Evolutionary conservation across 30 jellyfish, hydroid and myxozoan genomes (phyloP), one percentile per base, ranked within the genome.

Genomic region (Aurelia aurita complex sp. Pacific): DNA sequence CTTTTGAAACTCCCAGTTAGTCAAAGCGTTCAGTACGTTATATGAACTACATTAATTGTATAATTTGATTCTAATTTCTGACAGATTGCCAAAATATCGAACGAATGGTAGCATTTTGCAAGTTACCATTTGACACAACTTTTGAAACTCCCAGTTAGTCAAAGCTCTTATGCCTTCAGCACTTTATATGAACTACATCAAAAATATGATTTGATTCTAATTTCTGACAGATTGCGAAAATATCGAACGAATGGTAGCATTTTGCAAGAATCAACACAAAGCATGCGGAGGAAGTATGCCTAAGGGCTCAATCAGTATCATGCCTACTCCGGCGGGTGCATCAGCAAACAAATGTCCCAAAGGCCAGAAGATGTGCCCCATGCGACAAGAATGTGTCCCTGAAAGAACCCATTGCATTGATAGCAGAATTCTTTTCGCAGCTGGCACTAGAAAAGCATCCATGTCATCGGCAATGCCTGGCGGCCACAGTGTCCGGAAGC

Each of bases 91-190:
- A 35, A 17, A 18, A 61, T 53, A 69, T 81, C 5, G 90, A 81
- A 38, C 68, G 64, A 54, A 81, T 81, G 90, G 90, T 81, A 2
- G 43, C 79, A 52, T 81, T 81, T 55, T 81, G 90, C 83, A 81
- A 81, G 64, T 23, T 23, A 23, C 29, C 29, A 23, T 23, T 23
- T 23, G 29, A 23, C 29, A 23, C 29, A 23, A 23, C 29, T 23
- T 40, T 40, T 40, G 6, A 40, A 40, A 40, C 52, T 1, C 52
- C 0, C 52, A 9, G 4, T 40, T 9, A 1, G 52, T 40, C 57
- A 9, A 46, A 6, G 57, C 57, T 46, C 14, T 46, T 46, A 4
- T 46, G 57, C 12, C 57, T 4, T 46, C 14, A 14, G 10, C 7
- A 4, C 1, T 13, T 46, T 46, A 9, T 46, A 46, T 9, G 57